Base-by-base conservation (phyloP, 2,888 invertebrate genomes). In the Steinernema hermaphroditum region DNA sequence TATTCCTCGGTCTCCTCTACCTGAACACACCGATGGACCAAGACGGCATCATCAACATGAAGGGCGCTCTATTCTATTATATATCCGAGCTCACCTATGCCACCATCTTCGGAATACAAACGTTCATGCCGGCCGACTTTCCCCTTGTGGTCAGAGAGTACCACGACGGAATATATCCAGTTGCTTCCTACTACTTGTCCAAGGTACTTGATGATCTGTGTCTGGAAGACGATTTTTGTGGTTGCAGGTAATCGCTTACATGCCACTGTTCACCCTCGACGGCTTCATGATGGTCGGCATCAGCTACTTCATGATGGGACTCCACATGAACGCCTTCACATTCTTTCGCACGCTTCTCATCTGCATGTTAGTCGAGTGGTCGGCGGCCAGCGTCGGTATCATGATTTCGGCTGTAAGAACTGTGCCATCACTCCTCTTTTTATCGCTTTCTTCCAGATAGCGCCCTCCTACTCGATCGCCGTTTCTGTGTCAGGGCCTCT, bases 1-100 rank as follows among this genome's bases (percentile, higher is more conserved):
- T 84, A 4, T 85, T 96, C 24, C 91, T 95, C 77, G 94, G 94
- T 0, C 88, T 93, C 50, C 92, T 96, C 78, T 96, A 93, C 88
- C 92, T 92, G 86, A 92, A 92, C 0, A 94, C 94, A 87, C 9
- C 54, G 19, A 54, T 50, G 24, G 43, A 76, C 32, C 72, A 76
- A 87, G 92, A 93, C 81, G 94, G 94, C 93, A 93, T 95, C 0
- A 92, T 93, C 92, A 94, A 94, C 87, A 93, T 94, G 79, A 94
- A 94, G 86, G 94, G 94, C 43, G 93, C 92, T 29, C 90, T 95
- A 72, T 95, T 94, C 87, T 91, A 94, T 85, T 93, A 94, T 87
- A 90, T 94, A 68, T 93, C 93, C 19, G 94, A 93, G 86, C 92
- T 94, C 92, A 94, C 94, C 6, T 94, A 95, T 88, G 93, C 93